phyloP scores from a whole-genome alignment of 2,797 vertebrate genomes.

The Sebastes baramenuke region DNA sequence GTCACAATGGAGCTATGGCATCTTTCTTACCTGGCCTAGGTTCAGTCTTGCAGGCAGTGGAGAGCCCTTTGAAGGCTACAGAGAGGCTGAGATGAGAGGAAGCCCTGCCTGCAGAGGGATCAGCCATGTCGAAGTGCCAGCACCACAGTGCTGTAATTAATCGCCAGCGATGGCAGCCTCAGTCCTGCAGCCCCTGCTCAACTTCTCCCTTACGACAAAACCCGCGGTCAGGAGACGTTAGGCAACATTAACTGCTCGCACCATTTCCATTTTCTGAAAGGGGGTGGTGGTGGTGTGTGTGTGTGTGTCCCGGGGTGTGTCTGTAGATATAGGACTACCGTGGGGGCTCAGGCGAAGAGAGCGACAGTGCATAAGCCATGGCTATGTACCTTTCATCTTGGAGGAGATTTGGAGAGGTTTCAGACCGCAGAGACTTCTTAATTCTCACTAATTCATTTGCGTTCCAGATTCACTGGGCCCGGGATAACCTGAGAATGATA shows the following conservation, averaged over 20 bases:
- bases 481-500: conserved; percentile 88
- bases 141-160: conserved; percentile 91
- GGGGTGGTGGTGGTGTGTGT: conserved; percentile 70
- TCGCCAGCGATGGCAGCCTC: conserved; percentile 84
- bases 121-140: conserved; percentile 83
- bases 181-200: conserved; percentile 84
- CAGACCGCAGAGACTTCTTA: conserved; percentile 96
- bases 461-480: conserved; percentile 97
- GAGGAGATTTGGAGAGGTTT: conserved; percentile 97
- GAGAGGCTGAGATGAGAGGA: conserved; percentile 83
- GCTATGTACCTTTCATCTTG: conserved; percentile 95
- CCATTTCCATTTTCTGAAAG: conserved; percentile 83
- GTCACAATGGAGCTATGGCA: conserved; percentile 60
- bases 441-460: conserved; percentile 99
- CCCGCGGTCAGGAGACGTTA: conserved; percentile 90
- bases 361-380: conserved; percentile 88
- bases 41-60: conserved; percentile 72
- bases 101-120: conserved; percentile 78
- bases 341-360: conserved; percentile 82
- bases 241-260: conserved; percentile 91
- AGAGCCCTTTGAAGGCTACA: conserved; percentile 86
- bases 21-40: conserved; percentile 70
- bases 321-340: conserved; percentile 71
- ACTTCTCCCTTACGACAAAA: conserved; percentile 93
- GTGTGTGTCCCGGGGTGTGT: conserved; percentile 69